phyloP scores from a whole-genome alignment of 2,888 invertebrate species.

The Drosophila robusta region DNA sequence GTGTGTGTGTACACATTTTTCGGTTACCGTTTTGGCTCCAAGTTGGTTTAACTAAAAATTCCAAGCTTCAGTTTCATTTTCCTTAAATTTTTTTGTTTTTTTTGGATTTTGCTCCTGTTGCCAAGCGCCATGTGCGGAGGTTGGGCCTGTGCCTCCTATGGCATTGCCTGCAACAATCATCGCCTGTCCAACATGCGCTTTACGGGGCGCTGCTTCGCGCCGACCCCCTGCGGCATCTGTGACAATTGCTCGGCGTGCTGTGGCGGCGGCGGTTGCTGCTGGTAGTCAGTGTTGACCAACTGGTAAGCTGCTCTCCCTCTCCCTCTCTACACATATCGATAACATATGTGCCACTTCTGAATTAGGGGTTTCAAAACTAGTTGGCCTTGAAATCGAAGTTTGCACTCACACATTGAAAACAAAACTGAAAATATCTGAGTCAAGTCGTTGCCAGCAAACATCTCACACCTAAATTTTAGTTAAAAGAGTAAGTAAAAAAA shows the following conservation, averaged over 20 bases:
- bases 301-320: neutral
- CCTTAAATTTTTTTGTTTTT: neutral
- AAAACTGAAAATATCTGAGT: neutral
- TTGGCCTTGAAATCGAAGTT: conserved; percentile 15
- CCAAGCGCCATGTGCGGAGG: conserved; percentile 58
- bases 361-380: conserved; percentile 3
- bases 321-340: no score
- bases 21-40: conserved; percentile 1
- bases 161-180: conserved; percentile 62
- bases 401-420: neutral
- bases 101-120: neutral
- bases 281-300: conserved; percentile 5
- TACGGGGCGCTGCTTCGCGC: conserved; percentile 61
- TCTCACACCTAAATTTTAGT: conserved; percentile 7
- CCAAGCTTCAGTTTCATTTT: no score
- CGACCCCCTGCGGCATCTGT: conserved; percentile 63
- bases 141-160: conserved; percentile 69
- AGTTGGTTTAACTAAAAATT: conserved; percentile 15
- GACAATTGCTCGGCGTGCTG: conserved; percentile 47
- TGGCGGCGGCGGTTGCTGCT: conserved; percentile 37
- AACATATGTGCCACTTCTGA: no score
- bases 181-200: conserved; percentile 60
- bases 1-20: neutral
- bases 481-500: conserved; percentile 9
- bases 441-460: conserved; percentile 14